A percentile compares a stretch with the other conserved stretches of the same genome.
phyloP scores from a whole-genome alignment of 2,888 invertebrate genomes.

The Limnephilus auricula region DNA sequence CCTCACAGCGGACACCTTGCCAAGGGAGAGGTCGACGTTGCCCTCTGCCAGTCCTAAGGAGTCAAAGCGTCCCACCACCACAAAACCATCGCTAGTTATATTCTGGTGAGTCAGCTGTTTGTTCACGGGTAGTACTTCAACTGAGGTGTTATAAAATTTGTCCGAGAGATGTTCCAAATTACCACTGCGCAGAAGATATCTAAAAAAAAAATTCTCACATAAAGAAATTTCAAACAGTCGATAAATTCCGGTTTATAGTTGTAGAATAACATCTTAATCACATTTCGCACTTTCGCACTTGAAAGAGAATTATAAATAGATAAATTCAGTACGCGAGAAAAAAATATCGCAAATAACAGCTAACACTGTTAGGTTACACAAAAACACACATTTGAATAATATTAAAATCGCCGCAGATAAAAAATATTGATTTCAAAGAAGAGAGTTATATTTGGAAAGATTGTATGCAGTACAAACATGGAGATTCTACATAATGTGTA shows the following conservation, averaged over 20 bases:
- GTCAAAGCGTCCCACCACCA: constrained; percentile 87
- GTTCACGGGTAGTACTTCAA: constrained; percentile 84
- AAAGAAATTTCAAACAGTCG: not conserved
- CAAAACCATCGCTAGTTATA: constrained; percentile 82
- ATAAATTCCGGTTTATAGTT: not conserved
- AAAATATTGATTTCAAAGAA: not conserved
- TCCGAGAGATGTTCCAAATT: constrained; percentile 94
- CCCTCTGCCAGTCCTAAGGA: constrained; percentile 90
- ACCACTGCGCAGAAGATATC: constrained; percentile 91
- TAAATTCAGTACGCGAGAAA: no score
- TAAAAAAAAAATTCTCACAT: constrained; percentile 69
- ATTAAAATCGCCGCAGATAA: constrained; percentile 24
- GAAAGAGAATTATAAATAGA: not conserved
- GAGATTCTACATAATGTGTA: no score
- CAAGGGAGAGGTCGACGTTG: constrained; percentile 80
- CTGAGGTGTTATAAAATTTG: constrained; percentile 90
- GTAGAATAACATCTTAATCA: not conserved
- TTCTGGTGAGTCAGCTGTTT: constrained; percentile 74
- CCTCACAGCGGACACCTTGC: constrained; percentile 84
- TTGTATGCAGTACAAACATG: not conserved
- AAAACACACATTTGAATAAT: constrained; percentile 44
- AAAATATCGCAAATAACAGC: not conserved
- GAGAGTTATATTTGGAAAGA: not conserved
- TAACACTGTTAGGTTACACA: not conserved
- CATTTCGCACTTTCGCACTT: not conserved